phyloP scores from a whole-genome alignment of 2,113 vertebrate species.

The Prunella fulvescens region DNA sequence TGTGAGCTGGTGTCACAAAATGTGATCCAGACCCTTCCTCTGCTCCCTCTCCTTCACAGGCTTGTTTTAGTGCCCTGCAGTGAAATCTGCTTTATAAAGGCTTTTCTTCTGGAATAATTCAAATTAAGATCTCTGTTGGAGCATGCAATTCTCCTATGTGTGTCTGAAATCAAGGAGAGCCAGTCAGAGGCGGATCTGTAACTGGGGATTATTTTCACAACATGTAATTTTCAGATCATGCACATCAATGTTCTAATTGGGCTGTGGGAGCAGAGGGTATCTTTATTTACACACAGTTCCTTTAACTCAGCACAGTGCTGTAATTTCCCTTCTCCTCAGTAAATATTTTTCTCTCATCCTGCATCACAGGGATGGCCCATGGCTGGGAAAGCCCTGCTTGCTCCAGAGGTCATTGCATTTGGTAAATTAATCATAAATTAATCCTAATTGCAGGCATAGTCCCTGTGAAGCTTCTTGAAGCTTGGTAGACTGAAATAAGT shows the following conservation, averaged over 20 bases:
- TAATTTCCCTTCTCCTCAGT: neutral
- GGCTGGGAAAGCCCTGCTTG: neutral
- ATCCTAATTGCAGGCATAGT: neutral
- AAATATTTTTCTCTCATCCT: neutral
- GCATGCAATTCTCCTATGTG: neutral
- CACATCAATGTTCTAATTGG: neutral
- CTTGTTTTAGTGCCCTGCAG: neutral
- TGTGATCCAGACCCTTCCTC: neutral
- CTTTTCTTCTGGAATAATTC: neutral
- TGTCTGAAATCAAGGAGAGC: neutral
- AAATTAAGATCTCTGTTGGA: neutral
- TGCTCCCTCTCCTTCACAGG: neutral
- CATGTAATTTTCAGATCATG: slow-evolving; percentile 7
- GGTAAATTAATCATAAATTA: neutral
- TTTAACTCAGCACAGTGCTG: neutral
- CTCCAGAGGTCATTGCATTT: neutral
- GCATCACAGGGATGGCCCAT: neutral
- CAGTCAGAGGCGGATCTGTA: neutral
- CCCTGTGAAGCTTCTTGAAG: neutral
- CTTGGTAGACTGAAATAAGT: neutral
- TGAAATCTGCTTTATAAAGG: neutral
- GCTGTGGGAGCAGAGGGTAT: neutral
- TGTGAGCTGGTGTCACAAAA: neutral
- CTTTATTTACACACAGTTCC: slow-evolving; percentile 16
- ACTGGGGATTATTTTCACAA: neutral